A percentile compares a stretch with the other conserved stretches of the same genome.
phyloP scores from a whole-genome alignment of 2,113 vertebrate genomes.

The Ahaetulla prasina region DNA sequence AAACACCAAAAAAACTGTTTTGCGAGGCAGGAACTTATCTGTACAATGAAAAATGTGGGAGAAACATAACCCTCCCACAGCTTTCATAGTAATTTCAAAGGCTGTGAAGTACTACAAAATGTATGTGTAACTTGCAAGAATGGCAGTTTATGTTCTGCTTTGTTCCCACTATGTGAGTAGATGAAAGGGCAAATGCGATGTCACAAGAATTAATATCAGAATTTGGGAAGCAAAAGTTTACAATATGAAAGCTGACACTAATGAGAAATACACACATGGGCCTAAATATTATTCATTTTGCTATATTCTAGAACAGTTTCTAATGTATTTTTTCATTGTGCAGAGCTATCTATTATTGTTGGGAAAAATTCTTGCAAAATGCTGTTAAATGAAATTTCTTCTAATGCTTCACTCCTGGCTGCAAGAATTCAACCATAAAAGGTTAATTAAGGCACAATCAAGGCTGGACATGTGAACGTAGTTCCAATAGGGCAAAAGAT shows the following conservation, averaged over 20 bases:
- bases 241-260: neutral
- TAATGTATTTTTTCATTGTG: neutral
- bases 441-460: neutral
- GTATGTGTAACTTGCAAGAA: neutral
- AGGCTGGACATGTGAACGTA: neutral
- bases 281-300: conserved; percentile 31
- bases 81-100: neutral
- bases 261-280: neutral
- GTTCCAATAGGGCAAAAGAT: neutral
- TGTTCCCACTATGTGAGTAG: neutral
- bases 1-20: too few species aligned
- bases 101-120: neutral
- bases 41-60: neutral
- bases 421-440: conserved; percentile 17
- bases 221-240: neutral
- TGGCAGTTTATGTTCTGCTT: neutral
- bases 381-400: conserved; percentile 14
- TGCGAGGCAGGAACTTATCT: neutral
- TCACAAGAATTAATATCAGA: neutral
- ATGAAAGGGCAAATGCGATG: neutral
- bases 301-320: conserved; percentile 32
- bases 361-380: conserved; percentile 36
- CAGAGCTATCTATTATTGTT: neutral
- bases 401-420: neutral
- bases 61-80: neutral